Conservation (phyloP, 2,888 invertebrate genomes). For the Dusona sp. region DNA sequence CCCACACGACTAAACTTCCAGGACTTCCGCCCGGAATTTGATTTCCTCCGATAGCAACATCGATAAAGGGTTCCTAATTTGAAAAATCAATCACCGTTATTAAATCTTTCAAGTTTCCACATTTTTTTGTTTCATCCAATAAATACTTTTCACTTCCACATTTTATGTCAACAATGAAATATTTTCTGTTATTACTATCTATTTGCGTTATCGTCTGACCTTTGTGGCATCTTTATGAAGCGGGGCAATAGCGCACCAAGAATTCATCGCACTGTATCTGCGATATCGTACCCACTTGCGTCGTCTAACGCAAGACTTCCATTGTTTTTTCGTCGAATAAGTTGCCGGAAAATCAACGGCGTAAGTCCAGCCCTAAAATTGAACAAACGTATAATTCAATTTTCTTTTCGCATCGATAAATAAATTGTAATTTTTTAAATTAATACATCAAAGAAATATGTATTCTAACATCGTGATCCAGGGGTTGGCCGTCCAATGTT, state of each 20-base stretch:
- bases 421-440: not conserved
- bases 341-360: slow-evolving; percentile 96
- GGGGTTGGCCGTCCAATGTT: slow-evolving; percentile 93
- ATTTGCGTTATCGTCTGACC: slow-evolving; percentile 80
- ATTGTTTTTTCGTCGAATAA: slow-evolving; percentile 92
- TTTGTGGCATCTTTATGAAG: slow-evolving; percentile 95
- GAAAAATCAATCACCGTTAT: slow-evolving; percentile 70
- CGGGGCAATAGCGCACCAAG: slow-evolving; percentile 96
- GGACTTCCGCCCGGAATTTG: slow-evolving; percentile 91
- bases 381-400: not conserved
- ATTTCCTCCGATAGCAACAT: slow-evolving; percentile 94
- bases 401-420: not conserved
- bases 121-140: not conserved
- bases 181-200: not conserved
- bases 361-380: slow-evolving; percentile 92
- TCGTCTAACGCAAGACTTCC: slow-evolving; percentile 95
- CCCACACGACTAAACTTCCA: slow-evolving; percentile 95
- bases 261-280: slow-evolving; percentile 94
- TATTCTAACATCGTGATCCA: slow-evolving; percentile 91
- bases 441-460: not conserved
- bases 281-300: slow-evolving; percentile 96
- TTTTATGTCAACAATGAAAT: not conserved
- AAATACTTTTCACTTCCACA: not conserved
- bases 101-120: not conserved
- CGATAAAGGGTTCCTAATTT: slow-evolving; percentile 96